Evolutionary conservation across 2,797 vertebrate species (phyloP), one percentile per base, ranked within the genome.

Genomic region (Phataginus tricuspis): DNA sequence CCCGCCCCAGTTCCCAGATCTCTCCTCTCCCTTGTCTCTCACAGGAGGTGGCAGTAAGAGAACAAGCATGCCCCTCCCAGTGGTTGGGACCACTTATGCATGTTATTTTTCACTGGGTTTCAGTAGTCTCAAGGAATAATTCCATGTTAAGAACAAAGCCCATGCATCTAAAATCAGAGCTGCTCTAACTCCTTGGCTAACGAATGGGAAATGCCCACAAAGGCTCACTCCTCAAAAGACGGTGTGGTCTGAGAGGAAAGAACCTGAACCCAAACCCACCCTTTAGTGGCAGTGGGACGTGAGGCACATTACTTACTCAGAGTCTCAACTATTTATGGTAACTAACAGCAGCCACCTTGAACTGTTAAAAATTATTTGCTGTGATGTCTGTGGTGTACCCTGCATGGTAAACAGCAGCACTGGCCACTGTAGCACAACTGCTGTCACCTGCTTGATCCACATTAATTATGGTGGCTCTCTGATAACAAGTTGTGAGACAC

Each of bases 281-380:
- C 6, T 49, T 85, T 39, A 49, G 15, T 5, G 61, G 39, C 57
- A 51, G 12, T 10, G 45, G 11, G 31, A 45, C 55, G 64, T 27
- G 9, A 66, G 55, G 37, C 55, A 27, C 37, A 0, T 31, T 10
- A 39, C 19, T 27, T 51, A 57, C 45, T 29, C 59, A 5, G 27
- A 39, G 29, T 37, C 64, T 53, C 88, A 86, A 21, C 55, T 31
- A 14, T 25, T 18, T 27, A 19, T 37, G 0, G 11, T 16, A 39
- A 49, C 45, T 64, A 34, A 55, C 77, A 16, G 34, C 45, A 15
- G 61, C 69, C 34, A 13, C 23, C 14, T 31, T 4, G 16, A 18
- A 55, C 18, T 51, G 39, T 2, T 10, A 51, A 68, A 39, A 37
- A 23, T 7, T 0, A 13, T 1, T 0, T 1, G 2, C 42, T 42